A percentile compares a stretch with the other conserved stretches of the same genome.
phyloP scores from a whole-genome alignment of 2,888 invertebrate genomes.

The Noctua janthina region DNA sequence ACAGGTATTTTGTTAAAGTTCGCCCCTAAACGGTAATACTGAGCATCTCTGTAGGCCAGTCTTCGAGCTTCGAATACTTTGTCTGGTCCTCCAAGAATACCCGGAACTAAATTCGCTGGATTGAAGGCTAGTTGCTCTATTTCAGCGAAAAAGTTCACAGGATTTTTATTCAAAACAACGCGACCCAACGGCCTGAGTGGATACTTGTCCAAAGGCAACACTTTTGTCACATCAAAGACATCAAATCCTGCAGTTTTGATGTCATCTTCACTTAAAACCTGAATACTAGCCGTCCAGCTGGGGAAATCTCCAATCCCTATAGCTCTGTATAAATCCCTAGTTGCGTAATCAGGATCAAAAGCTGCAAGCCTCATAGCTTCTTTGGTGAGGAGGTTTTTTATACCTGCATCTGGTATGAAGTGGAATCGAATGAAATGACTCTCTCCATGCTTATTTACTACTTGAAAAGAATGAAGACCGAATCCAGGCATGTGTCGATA shows the following conservation, averaged over 20 bases:
- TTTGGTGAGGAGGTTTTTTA: constrained; percentile 93
- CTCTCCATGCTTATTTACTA: constrained; percentile 78
- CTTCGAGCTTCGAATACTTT: constrained; percentile 96
- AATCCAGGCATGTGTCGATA: constrained; percentile 97
- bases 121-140: too few species aligned
- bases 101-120: too few species aligned
- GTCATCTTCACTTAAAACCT: constrained; percentile 95
- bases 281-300: constrained; percentile 92
- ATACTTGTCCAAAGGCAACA: constrained; percentile 88
- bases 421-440: constrained; percentile 96
- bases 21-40: constrained; percentile 94
- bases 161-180: too few species aligned
- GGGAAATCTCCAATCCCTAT: too few species aligned
- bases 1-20: constrained; percentile 97
- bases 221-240: constrained; percentile 97
- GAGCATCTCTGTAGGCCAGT: constrained; percentile 96
- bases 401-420: constrained; percentile 96
- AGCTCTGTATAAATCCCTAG: constrained; percentile 91
- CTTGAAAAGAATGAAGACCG: constrained; percentile 96
- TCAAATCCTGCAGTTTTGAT: constrained; percentile 94
- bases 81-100: constrained; percentile 92
- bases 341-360: constrained; percentile 96
- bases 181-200: too few species aligned
- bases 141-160: too few species aligned
- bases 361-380: constrained; percentile 92